Evolutionary conservation across 2,797 vertebrate species (phyloP), one percentile per base, ranked within the genome.

Genomic region (Phrynocephalus forsythii): DNA sequence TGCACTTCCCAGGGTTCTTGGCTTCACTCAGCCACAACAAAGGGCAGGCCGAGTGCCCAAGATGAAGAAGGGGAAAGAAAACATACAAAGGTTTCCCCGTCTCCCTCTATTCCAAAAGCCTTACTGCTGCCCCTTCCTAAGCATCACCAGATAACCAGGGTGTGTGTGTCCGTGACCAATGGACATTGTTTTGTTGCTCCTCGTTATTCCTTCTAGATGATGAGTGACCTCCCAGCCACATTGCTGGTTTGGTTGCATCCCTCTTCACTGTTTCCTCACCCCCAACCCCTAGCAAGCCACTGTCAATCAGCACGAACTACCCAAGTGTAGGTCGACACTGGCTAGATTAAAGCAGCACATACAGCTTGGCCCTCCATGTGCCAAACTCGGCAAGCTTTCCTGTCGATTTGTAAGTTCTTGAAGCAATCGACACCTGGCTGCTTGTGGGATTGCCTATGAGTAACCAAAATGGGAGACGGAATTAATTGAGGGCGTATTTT

Each of bases 1-100:
- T 85, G 11, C 24, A 73, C 84, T 89, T 88, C 81, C 84, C 73
- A 76, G 66, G 76, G 82, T 80, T 69, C 94, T 69, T 79, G 82
- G 77, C 79, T 63, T 33, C n/a, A 10, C 2, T 24, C 18, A 10
- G 87, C 88, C 20, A 6, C 90, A 91, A 94, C 78, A 92, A 87
- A 91, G 84, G 30, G 0, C 5, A 78, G 81, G 79, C 75, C 22
- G 44, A 81, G 26, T 7, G 79, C 89, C 92, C 77, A 18, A 80
- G 73, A 56, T 3, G 63, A 83, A 48, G 84, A 30, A 52, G 80
- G 67, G 72, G 18, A 77, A 60, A 26, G 38, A 66, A 89, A 71
- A 60, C 72, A 77, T 13, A 7, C 72, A 73, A 15, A 76, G 66
- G 33, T 3, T 6, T 9, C 13, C 52, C 69, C 69, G 26, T 75